phyloP scores from a whole-genome alignment of 2,888 invertebrate genomes.

The Formica aserva region DNA sequence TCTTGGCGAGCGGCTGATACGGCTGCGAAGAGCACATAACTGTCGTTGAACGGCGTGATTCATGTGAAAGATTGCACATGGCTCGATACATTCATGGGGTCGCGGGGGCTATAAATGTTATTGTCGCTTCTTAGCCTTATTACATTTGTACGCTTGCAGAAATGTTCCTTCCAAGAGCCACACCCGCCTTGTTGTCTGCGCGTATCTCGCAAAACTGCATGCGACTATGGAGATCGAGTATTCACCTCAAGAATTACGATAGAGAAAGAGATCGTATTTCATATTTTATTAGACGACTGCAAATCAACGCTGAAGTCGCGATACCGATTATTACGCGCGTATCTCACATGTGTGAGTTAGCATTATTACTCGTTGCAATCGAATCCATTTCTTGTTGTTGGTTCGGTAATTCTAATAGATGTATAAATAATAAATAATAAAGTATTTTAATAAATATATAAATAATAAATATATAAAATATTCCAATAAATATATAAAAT shows the following conservation, averaged over 20 bases:
- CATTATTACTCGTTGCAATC: neutral
- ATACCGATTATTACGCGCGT: neutral
- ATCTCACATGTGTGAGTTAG: neutral
- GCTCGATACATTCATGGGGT: conserved; percentile 59
- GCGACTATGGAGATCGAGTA: conserved; percentile 3
- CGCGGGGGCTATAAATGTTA: conserved; percentile 62
- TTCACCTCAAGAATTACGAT: neutral
- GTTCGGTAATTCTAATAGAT: conserved; percentile 6
- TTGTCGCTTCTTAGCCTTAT: conserved; percentile 61
- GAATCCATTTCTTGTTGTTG: neutral
- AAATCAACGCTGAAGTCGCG: neutral
- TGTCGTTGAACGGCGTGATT: conserved; percentile 68
- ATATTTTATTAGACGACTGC: conserved; percentile 5
- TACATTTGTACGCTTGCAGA: conserved; percentile 33
- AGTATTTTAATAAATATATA: no score
- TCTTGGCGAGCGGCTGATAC: conserved; percentile 62
- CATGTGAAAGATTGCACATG: conserved; percentile 69
- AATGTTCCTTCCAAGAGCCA: neutral
- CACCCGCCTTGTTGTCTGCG: neutral
- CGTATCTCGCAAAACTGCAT: conserved; percentile 1
- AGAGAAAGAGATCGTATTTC: neutral
- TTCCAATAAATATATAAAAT: neutral
- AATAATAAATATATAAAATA: no score
- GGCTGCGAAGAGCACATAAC: conserved; percentile 62
- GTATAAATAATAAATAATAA: neutral